Evolutionary conservation across 2,888 invertebrate genomes (phyloP), one percentile per base, ranked within the genome.

Genomic region (Dynastes grantii): DNA sequence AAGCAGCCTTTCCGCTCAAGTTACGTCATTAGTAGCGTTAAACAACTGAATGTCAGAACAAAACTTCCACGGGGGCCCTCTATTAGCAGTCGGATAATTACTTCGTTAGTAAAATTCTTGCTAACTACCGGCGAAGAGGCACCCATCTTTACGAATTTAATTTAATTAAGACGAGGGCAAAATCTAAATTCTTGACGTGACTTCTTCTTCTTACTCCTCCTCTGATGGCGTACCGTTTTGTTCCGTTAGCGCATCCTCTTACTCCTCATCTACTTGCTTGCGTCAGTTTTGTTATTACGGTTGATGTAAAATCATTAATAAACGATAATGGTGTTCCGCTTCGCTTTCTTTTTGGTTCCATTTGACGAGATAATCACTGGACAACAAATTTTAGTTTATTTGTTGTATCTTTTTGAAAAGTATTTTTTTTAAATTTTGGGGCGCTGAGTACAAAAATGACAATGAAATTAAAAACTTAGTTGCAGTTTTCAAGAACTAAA

Each of bases 1-100:
- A 93, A 96, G 78, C 97, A 97, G 90, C 94, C 96, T 79, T 94
- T 96, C 88, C 96, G 96, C 40, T 93, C 94, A 81, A 93, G 94
- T 81, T 96, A 96, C 88, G 92, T 94, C 80, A 92, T 93, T 90
- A 93, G 92, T 81, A 93, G 93, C 88, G 88, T 88, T 84, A 89
- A 88, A 84, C 88, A 86, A 86, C 87, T 84, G 86, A 86, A 86
- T 83, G 86, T 86, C 86, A 84, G 85, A 86, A 87, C 87, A 86
- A 87, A 87, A 87, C 86, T 87, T 85, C 85, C 83, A 82, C 84
- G 81, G 55, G 45, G 55, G 81, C 83, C 84, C 85, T 86, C 87
- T 87, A 87, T 87, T 87, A 87, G 87, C 87, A 87, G 86, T 85
- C 84, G 86, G 87, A 87, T 88, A 88, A 88, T 88, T 88, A 88